phyloP scores from a whole-genome alignment of 2,113 vertebrate genomes.

The Acinonyx jubatus region DNA sequence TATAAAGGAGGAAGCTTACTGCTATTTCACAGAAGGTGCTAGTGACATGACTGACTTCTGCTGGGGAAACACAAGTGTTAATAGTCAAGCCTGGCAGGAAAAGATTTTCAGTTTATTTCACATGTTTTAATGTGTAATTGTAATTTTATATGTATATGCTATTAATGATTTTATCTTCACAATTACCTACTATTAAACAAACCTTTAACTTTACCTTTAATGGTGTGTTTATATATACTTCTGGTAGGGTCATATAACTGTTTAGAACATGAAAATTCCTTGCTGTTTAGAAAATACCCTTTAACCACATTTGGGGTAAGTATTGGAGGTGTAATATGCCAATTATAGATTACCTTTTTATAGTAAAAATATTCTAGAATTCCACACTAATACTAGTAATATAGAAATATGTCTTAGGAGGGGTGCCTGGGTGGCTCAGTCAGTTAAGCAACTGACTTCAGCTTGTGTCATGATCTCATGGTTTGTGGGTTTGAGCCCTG shows the following conservation, averaged over 20 bases:
- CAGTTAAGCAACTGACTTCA: too few relatives aligned
- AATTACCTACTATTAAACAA: constrained; percentile 51
- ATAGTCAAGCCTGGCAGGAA: constrained; percentile 23
- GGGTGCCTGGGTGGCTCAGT: too few relatives aligned
- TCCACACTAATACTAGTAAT: neutral
- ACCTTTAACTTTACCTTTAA: constrained; percentile 57
- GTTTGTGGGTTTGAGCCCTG: too few relatives aligned
- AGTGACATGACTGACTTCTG: constrained; percentile 29
- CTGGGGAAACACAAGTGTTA: constrained; percentile 3
- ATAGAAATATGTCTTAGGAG: neutral
- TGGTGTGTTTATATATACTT: constrained; percentile 50
- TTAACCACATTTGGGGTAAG: neutral
- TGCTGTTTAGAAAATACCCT: constrained; percentile 27
- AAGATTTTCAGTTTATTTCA: constrained; percentile 63
- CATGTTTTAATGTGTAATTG: constrained; percentile 53
- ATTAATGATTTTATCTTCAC: constrained; percentile 56
- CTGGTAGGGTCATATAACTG: neutral
- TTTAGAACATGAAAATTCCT: constrained; percentile 33
- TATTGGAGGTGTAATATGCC: neutral
- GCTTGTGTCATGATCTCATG: too few relatives aligned
- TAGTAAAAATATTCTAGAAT: constrained; percentile 31
- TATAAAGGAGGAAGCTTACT: neutral
- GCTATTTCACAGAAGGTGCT: constrained; percentile 29
- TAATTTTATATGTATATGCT: constrained; percentile 12
- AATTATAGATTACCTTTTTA: neutral